Base-by-base conservation (phyloP, 2,888 invertebrate genomes). In the Lottia gigantea region DNA sequence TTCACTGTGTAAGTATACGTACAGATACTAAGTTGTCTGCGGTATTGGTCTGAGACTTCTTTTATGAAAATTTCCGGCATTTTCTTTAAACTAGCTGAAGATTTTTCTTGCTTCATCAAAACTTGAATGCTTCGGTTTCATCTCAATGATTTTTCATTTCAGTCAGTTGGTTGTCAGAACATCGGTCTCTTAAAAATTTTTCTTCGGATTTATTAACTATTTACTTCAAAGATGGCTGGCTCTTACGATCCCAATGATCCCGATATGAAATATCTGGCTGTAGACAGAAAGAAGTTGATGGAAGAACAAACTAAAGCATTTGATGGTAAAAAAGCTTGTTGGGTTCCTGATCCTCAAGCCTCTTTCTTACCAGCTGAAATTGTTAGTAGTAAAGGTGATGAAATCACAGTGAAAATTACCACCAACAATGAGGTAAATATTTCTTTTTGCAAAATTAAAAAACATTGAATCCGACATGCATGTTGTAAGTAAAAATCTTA, bases 271-370 rank as follows among this genome's bases (percentile, higher is more conserved):
- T 88, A 83, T 71, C 82, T 88, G 68, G 83, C 81, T 64, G 80
- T 86, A 12, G 85, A 86, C 76, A 77, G 81, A 49, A 86, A 87
- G 82, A 82, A 82, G 79, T 45, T 85, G 75, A 72, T 85, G 81
- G 81, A 82, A 73, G 83, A 85, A 71, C 82, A 82, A 76, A 77
- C 80, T n/a, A 75, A 80, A 67, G 71, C 85, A 31, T 86, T 83
- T 73, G 87, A 87, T 71, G 84, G 83, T 74, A 99, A 99, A 92
- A 99, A 98, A 92, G 95, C 95, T 89, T 97, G 97, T 92, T 99
- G 98, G 98, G 95, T 99, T 82, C 97, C 98, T 86, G 95, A 96
- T 90, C 95, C 97, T 87, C 97, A 97, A 91, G 97, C 98, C 88
- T 98, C 98, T 88, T 98, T 95, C 92, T 89, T 97, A 86, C 93